phyloP scores from a whole-genome alignment of 1,140 invertebrate genomes.

The Drosophila grimshawi region DNA sequence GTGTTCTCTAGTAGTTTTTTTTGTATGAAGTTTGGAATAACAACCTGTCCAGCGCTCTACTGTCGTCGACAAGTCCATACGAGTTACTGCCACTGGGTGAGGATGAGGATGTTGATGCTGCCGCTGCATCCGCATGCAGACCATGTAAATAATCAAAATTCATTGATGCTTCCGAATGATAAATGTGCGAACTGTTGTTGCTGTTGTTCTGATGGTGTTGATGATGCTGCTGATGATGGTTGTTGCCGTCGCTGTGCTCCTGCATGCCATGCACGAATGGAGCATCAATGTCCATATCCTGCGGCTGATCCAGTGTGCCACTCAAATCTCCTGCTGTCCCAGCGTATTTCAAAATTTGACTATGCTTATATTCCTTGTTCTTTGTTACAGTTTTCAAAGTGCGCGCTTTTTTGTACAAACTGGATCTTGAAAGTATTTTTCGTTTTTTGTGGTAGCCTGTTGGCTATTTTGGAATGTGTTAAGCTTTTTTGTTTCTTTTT shows the following conservation, averaged over 20 bases:
- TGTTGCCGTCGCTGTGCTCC: slow-evolving; percentile 52
- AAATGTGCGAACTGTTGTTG: slow-evolving; percentile 35
- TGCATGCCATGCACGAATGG: slow-evolving; percentile 53
- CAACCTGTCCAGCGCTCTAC: slow-evolving; percentile 81
- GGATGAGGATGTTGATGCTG: slow-evolving; percentile 43
- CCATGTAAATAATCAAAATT: slow-evolving; percentile 83
- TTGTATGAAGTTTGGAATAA: slow-evolving; percentile 67
- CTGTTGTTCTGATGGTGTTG: slow-evolving; percentile 41
- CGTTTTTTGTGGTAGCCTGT: slow-evolving; percentile 10
- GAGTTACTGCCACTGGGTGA: slow-evolving; percentile 26
- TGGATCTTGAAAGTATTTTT: slow-evolving; percentile 1
- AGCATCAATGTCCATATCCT: slow-evolving; percentile 83
- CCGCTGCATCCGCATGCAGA: slow-evolving; percentile 54
- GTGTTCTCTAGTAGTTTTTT: slow-evolving; percentile 38
- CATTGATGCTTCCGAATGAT: slow-evolving; percentile 80
- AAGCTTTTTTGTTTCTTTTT: slow-evolving; percentile 47
- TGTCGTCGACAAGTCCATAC: slow-evolving; percentile 76
- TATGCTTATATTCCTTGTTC: background rate
- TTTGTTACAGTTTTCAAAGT: slow-evolving; percentile 20
- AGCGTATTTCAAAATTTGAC: slow-evolving; percentile 4
- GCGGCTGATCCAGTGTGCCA: slow-evolving; percentile 70
- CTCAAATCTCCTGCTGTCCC: slow-evolving; percentile 23
- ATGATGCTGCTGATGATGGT: slow-evolving; percentile 30
- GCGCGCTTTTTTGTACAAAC: slow-evolving; percentile 24
- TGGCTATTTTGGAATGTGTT: slow-evolving; percentile 67